Evolutionary conservation across 2,113 vertebrate species (phyloP), one percentile per base, ranked within the genome.

Genomic region (Halcyon malimbica): DNA sequence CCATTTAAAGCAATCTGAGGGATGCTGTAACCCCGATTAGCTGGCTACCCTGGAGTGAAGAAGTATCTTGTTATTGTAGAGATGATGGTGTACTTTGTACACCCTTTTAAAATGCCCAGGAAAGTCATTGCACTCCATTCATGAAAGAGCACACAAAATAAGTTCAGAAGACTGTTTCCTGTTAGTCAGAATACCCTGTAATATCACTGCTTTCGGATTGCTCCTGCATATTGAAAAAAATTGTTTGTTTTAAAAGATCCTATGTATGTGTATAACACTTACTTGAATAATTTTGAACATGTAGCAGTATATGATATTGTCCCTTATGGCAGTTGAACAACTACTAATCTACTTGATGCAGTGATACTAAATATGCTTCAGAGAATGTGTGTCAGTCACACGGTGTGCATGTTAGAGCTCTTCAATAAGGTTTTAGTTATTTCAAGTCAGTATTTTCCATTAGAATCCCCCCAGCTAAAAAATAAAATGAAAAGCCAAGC

Each of bases 391-490:
- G 64, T 46, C 73, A n/a, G 56, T 84, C 64, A 29, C 76, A 23
- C 0, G 1, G 12, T 29, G 37, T 10, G 29, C 44, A 64, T 21
- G 51, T 10, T 59, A 50, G 33, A 50, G 70, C 87, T 57, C 90
- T 87, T 93, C 90, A 69, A 6, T 73, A 60, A 84, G 74, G 41
- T 50, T 83, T 7, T 33, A 69, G 77, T 89, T 84, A 89, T 65
- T 93, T 87, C 73, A 73, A 84, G 65, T 41, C 57, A 60, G 10
- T 82, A 20, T 76, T 84, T 94, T 73, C 73, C 0, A 1, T 87
- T 90, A 69, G 83, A 95, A 94, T 62, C 90, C 86, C 85, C 89
- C 77, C 70, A 94, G 77, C 74, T 84, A 83, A 90, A 83, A 88
- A 82, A 79, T 44, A 68, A 91, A 96, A 82, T 53, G 39, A 92